Percentiles rank a stretch among this genome's conserved stretches.
phyloP scores from a whole-genome alignment of 1,140 invertebrate genomes.

The Drosophila kanapiae region DNA sequence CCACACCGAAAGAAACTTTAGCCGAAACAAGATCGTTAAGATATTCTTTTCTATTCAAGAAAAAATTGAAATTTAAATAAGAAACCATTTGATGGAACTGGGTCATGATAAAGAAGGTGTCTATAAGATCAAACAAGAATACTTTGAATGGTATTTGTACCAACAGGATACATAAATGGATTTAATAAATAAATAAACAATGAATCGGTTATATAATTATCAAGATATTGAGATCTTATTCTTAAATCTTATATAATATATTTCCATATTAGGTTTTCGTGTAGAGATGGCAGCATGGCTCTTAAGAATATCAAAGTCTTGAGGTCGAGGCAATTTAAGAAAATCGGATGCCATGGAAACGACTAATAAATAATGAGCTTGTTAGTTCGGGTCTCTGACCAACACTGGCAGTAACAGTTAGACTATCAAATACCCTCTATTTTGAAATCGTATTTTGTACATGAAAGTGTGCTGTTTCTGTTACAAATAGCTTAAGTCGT shows the following conservation, averaged over 20 bases:
- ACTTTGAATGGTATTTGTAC: too few relatives aligned
- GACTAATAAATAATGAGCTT: constrained; percentile 46
- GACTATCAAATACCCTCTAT: constrained; percentile 18
- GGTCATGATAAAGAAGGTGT: background rate
- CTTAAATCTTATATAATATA: too few relatives aligned
- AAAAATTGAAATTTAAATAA: background rate
- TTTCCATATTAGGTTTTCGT: background rate
- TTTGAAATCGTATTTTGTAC: background rate
- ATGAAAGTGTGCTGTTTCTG: background rate
- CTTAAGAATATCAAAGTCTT: constrained; percentile 9
- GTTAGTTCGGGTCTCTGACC: constrained; percentile 21
- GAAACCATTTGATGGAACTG: background rate
- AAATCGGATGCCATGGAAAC: constrained; percentile 38
- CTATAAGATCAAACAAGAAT: too few relatives aligned
- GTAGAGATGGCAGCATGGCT: constrained; percentile 4
- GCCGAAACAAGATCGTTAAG: background rate
- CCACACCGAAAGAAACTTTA: background rate
- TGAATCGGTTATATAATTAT: too few relatives aligned
- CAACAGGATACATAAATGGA: too few relatives aligned
- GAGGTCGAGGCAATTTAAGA: constrained; percentile 12
- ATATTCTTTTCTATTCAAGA: background rate
- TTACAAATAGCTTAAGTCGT: background rate
- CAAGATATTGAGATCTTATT: too few relatives aligned
- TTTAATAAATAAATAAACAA: too few relatives aligned
- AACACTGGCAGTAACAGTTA: background rate